phyloP scores from a whole-genome alignment of 2,113 vertebrate species.

The Pteronura brasiliensis region DNA sequence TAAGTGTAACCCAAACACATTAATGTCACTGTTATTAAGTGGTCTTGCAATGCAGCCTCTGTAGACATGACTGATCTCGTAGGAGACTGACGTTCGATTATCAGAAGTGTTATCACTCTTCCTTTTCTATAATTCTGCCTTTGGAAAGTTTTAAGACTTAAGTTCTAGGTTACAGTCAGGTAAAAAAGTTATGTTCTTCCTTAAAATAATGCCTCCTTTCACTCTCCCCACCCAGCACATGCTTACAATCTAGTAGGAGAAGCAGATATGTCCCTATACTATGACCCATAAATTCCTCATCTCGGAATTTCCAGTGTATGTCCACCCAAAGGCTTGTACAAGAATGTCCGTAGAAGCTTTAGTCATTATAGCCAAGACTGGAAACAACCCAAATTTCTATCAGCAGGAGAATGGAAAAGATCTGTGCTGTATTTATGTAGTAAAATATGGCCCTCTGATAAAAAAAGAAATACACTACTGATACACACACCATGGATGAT shows the following conservation, averaged over 20 bases:
- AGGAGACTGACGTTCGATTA: not conserved
- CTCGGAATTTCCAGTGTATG: not conserved
- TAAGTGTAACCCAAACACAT: constrained; percentile 40
- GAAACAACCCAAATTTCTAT: not conserved
- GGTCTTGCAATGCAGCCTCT: not conserved
- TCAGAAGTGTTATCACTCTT: not conserved
- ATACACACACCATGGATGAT: not conserved
- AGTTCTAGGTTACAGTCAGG: not conserved
- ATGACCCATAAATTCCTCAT: not conserved
- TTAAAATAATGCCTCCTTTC: not conserved
- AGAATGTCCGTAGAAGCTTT: not conserved
- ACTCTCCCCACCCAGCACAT: not conserved
- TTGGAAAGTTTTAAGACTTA: not conserved
- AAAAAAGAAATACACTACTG: not conserved
- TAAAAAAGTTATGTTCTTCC: not conserved
- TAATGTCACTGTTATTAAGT: not conserved
- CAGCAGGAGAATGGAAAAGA: not conserved
- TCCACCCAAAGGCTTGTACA: not conserved
- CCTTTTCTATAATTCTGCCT: not conserved
- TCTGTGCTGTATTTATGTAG: not conserved
- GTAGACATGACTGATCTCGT: not conserved
- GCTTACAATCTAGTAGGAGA: not conserved
- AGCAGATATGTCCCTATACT: not conserved
- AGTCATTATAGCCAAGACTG: not conserved
- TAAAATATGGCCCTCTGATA: not conserved